Evolutionary conservation across 2,888 invertebrate genomes (phyloP).

Genomic region (Lochmaea capreae): DNA sequence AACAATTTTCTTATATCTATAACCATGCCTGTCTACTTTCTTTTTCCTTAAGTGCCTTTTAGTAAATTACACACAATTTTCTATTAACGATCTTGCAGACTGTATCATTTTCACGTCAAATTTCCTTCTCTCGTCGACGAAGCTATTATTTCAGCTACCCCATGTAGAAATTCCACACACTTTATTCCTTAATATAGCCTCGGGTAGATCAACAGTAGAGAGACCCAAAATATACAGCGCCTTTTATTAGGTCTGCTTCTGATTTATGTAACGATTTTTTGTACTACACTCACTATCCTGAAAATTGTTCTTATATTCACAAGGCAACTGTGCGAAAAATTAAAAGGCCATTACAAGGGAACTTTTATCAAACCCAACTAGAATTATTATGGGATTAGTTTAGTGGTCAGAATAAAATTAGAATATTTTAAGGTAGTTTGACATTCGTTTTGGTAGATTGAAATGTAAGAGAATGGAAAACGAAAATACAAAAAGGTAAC

Average conservation of each 20-base stretch:
- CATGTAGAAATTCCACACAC: slow-evolving; percentile 7
- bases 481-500: slow-evolving; percentile 28
- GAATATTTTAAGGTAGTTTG: slow-evolving; percentile 38
- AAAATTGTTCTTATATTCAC: slow-evolving; percentile 12
- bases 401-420: slow-evolving; percentile 37
- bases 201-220: slow-evolving; percentile 8
- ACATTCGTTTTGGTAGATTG: slow-evolving; percentile 29
- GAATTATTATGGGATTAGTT: slow-evolving; percentile 39
- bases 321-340: slow-evolving; percentile 38
- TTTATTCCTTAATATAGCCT: slow-evolving; percentile 10
- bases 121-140: neutral
- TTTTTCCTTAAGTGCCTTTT: neutral
- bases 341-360: slow-evolving; percentile 41
- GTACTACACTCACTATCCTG: slow-evolving; percentile 43
- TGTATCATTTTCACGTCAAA: slow-evolving; percentile 1
- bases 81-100: neutral
- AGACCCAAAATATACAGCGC: slow-evolving; percentile 35
- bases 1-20: no score
- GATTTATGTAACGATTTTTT: slow-evolving; percentile 49
- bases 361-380: slow-evolving; percentile 36
- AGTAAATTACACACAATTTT: slow-evolving; percentile 4
- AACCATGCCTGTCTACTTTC: neutral
- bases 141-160: slow-evolving; percentile 1
- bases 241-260: slow-evolving; percentile 43
- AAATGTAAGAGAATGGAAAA: slow-evolving; percentile 34